Evolutionary conservation across 2,888 invertebrate species (phyloP), one percentile per base, ranked within the genome.

Genomic region (Drosophila pseudotalamancana): DNA sequence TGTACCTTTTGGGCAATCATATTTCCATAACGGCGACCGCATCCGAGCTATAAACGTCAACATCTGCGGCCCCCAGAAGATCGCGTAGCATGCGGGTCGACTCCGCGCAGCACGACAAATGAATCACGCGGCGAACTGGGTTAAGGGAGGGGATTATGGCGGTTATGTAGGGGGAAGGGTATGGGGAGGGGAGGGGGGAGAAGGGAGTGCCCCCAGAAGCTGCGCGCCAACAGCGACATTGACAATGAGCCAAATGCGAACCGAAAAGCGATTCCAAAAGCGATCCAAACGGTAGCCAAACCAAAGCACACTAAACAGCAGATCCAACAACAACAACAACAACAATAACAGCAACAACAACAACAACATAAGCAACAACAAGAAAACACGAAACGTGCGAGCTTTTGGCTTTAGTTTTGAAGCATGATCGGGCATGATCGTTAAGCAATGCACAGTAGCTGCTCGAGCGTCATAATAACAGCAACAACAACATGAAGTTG

Each of bases 361-460:
- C 40, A 53, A 3, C 25, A 5, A 0, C 14, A 46, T 6, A 46
- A 46, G 32, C 45, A 39, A 29, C 62, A 62, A 63, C 57, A 69
- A 63, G 64, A 27, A 39, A 77, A 69, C 56, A 73, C 37, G 63
- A 71, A 85, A 85, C 87, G 83, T 83, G 86, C 73, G 65, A 87
- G 83, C 83, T 84, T 85, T 84, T 87, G 87, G 86, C 73, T 82
- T 82, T 67, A 68, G 71, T 65, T 37, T 60, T 79, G 79, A 64
- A 61, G 86, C 86, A 87, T 84, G 88, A 84, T 84, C 88, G 66
- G 76, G 87, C 83, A 84, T 81, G 79, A 86, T 86, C 88, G 88
- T 87, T 88, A 82, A 88, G 85, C 80, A 82, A 71, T 87, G 88
- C 88, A 87, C 87, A 88, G 87, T 87, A 87, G 87, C 87, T 80